Evolutionary conservation across 1,140 invertebrate species (phyloP), one percentile per base, ranked within the genome.

Genomic region (Scaptomyza pallida): DNA sequence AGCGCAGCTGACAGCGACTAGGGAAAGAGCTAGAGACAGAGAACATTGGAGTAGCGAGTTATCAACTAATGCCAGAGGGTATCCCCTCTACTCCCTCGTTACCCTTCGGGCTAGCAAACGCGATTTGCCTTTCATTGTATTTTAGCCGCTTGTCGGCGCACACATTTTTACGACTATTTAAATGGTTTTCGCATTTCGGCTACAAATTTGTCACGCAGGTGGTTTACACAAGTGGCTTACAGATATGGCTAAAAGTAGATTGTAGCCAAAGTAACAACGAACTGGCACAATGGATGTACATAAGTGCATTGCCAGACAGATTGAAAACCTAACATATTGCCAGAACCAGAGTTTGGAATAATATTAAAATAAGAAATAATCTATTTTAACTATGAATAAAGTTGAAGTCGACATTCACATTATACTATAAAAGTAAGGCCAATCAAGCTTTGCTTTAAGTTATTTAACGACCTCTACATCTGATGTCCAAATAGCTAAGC

Each of bases 151-250:
- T 85, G 80, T 85, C 80, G 63, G 59, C 72, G 80, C 75, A 77
- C 75, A 77, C 77, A 78, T 86, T 86, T 86, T 81, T 86, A 86
- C 81, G 81, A 75, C 77, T 72, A 72, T 86, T 86, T 86, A 80
- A 86, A 86, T 86, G 81, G 77, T 75, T 85, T 86, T 76, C 69
- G 70, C 80, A 61, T 74, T 86, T 79, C 81, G 63, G 57, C 61
- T 77, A 69, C 77, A 80, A 86, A 69, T 68, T 86, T 86, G 62
- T 74, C 73, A 23, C 48, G 37, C 48, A 41, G 35, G 33, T 37
- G 33, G 33, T n/a, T 37, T 37, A 37, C n/a, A 37, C 23, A 47
- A 23, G 56, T 59, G 56, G 30, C 8, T 35, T 47, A 30, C 26
- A 23, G 26, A 15, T 35, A 12, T 26, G 52, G 47, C 60, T 50